These are phyloP conservation scores for Corydoras maculifer DNA, from an alignment of 2,113 vertebrate genomes.

Conservation along the genomic window DNA sequence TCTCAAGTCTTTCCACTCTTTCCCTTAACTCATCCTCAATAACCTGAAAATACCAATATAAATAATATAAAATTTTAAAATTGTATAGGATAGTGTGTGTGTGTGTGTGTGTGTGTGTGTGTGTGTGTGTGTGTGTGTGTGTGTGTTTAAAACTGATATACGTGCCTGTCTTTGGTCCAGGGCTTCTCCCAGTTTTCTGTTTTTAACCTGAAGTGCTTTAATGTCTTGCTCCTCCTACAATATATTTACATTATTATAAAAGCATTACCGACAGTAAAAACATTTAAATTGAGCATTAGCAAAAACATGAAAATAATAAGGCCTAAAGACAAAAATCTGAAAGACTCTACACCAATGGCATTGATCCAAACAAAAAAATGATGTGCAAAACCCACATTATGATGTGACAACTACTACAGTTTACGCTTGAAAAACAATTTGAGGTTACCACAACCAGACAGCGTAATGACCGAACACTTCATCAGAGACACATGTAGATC, in stretches of 20 bases:
- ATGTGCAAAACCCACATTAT: too few relatives aligned
- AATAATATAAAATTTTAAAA: too few relatives aligned
- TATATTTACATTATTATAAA: neutral
- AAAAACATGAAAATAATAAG: neutral
- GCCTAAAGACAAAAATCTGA: too few relatives aligned
- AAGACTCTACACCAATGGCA: neutral
- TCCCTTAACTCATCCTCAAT: conserved; percentile 94
- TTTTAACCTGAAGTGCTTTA: conserved; percentile 87
- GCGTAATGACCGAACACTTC: neutral
- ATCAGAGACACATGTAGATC: neutral
- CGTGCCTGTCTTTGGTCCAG: conserved; percentile 82
- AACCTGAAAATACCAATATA: conserved; percentile 53
- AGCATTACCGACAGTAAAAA: neutral
- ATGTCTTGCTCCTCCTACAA: conserved; percentile 90
- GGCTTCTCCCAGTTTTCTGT: conserved; percentile 87
- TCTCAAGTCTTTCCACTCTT: conserved; percentile 87
- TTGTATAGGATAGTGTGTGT: too few relatives aligned
- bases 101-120: too few relatives aligned
- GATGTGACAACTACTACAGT: too few relatives aligned
- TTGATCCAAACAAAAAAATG: neutral
- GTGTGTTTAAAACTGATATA: neutral
- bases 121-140: too few relatives aligned
- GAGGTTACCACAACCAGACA: neutral
- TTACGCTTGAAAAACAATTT: too few relatives aligned
- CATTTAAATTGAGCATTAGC: too few relatives aligned